Evolutionary conservation across 2,113 vertebrate species (phyloP), one percentile per base, ranked within the genome.

Genomic region (Forbesichthys papilliferus): DNA sequence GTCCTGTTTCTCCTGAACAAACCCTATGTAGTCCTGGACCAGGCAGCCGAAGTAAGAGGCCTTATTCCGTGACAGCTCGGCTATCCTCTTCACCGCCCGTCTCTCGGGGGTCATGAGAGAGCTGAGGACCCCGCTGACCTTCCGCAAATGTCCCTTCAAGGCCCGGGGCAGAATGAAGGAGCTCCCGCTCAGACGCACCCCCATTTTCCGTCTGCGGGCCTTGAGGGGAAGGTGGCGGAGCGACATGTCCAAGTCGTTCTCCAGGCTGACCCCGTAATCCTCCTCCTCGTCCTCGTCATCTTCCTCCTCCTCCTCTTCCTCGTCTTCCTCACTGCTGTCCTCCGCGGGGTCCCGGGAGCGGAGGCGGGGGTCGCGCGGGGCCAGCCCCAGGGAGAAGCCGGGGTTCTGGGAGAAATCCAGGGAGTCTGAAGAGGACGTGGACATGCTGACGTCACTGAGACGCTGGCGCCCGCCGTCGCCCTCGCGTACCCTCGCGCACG

Each of bases 11-110:
- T 99, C 97, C 88, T 95, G 95, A 11, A 98, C 93, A 69, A 97
- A 98, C 85, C 93, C 94, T 74, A 98, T 84, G 49, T 98, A 98
- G 91, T 98, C 96, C 87, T 98, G 96, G 33, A 99, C 96, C 48
- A 99, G 86, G 36, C 94, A 96, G 9, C 97, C 97, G 58, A 98
- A 98, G 52, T 99, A 98, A 3, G 97, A 95, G 68, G 93, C 89
- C 78, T 98, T 98, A 85, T 98, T 93, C 81, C 77, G 84, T 61
- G 97, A 95, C 79, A 98, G 86, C 80, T 97, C 95, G 0, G 93
- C 90, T 5, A 99, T 95, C 78, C 89, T 91, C 64, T 94, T 93
- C 46, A 97, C 91, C 74, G 95, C 93, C 12, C 95, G 92, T 79
- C 94, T 95, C 82, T 98, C 96, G 0, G 96, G 96, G 1, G 96